Conservation (phyloP, 1,140 invertebrate species). For the Potamilus streckersoni region DNA sequence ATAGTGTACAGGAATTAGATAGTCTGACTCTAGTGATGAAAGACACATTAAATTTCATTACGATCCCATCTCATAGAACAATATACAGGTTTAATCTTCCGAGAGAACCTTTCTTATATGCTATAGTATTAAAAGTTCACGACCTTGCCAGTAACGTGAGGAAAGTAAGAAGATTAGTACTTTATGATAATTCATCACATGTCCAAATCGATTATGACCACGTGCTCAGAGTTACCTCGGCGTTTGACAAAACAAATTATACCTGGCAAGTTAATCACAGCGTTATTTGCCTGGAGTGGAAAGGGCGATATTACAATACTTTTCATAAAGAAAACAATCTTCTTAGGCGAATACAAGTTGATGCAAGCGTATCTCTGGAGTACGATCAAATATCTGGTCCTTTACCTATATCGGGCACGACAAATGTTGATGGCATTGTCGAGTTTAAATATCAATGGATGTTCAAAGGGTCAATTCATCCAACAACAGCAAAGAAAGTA, state of each 20-base stretch:
- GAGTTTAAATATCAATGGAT: slow-evolving; percentile 9
- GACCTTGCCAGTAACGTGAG: slow-evolving; percentile 13
- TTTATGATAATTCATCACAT: neutral
- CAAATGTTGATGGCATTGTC: slow-evolving; percentile 41
- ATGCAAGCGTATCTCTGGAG: slow-evolving; percentile 15
- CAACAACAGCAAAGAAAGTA: neutral
- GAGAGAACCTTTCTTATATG: neutral
- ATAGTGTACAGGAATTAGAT: slow-evolving; percentile 7
- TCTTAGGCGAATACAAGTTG: slow-evolving; percentile 19
- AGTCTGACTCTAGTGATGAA: neutral
- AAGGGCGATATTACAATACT: slow-evolving; percentile 8
- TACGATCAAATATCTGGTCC: slow-evolving; percentile 41
- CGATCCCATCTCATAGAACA: neutral
- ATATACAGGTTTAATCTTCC: neutral
- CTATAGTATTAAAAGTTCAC: slow-evolving; percentile 8
- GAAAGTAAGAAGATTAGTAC: slow-evolving; percentile 5
- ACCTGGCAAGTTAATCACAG: slow-evolving; percentile 19
- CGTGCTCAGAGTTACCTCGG: neutral
- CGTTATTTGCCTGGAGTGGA: slow-evolving; percentile 14
- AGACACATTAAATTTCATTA: neutral
- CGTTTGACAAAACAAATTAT: slow-evolving; percentile 6
- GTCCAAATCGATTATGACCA: neutral
- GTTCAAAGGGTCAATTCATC: slow-evolving; percentile 28
- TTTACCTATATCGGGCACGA: slow-evolving; percentile 35
- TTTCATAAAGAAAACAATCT: slow-evolving; percentile 21